phyloP scores from a whole-genome alignment of 2,113 vertebrate species.

The Solea senegalensis region DNA sequence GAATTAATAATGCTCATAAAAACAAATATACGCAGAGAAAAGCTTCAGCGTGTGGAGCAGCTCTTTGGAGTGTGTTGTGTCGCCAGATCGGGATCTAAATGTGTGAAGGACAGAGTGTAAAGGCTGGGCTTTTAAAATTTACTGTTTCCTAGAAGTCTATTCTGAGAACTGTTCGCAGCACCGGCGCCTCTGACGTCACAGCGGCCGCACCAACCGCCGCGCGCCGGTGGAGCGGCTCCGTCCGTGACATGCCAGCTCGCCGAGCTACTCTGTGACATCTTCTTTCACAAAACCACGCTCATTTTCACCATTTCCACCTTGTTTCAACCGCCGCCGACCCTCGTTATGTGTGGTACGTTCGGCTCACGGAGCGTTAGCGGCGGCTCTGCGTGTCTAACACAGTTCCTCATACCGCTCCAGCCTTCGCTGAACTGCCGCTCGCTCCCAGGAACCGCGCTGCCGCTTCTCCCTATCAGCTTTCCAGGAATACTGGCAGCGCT shows the following conservation, averaged over 20 bases:
- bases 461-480: slow-evolving; percentile 74
- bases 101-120: slow-evolving; percentile 71
- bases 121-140: slow-evolving; percentile 78
- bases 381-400: not conserved
- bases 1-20: not conserved
- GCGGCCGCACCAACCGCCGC: slow-evolving; percentile 15
- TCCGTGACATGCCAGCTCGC: not conserved
- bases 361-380: not conserved
- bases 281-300: no score
- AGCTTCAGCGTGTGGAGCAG: not conserved
- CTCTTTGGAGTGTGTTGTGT: slow-evolving; percentile 64
- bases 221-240: slow-evolving; percentile 2
- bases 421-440: slow-evolving; percentile 58
- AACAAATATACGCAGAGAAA: not conserved
- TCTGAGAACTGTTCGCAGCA: slow-evolving; percentile 79
- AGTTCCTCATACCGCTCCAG: not conserved
- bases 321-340: no score
- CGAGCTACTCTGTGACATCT: no score
- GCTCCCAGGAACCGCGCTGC: slow-evolving; percentile 71
- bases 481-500: slow-evolving; percentile 71
- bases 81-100: slow-evolving; percentile 44
- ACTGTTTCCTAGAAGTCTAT: slow-evolving; percentile 83
- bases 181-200: slow-evolving; percentile 81
- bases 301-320: no score
- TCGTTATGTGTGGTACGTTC: no score